Base-by-base conservation (phyloP, 2,113 vertebrate genomes). In the Nibea coibor region DNA sequence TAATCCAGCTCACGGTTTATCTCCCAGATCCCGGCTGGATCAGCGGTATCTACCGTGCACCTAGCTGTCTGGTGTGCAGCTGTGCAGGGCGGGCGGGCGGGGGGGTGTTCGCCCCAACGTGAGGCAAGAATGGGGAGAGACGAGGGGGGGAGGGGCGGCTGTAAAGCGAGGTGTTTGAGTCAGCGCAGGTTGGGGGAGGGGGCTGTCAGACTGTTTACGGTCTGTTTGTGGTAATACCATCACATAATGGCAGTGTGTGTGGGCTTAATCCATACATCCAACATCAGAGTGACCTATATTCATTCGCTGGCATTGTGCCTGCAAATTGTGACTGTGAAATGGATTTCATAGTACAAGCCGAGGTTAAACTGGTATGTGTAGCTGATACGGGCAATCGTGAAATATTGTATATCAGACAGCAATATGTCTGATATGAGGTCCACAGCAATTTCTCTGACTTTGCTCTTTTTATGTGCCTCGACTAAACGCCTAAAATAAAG, bases 201-300 rank as follows among this genome's bases (percentile, higher is more conserved):
- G 68, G 81, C 69, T 28, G 15, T 75, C 50, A 75, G 75, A 78
- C 74, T 80, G 83, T 82, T 88, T 74, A 78, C 76, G 39, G 61
- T 90, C 67, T 79, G 77, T 68, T 81, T 87, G 85, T n/a, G 53
- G 45, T 80, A 88, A 83, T 35, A 63, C 76, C 59, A 9, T 82
- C 79, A 69, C 80, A 76, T 83, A 56, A 75, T 80, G 76, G 35
- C 67, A 74, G 43, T 5, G 53, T 20, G 75, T 76, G 78, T 56
- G 76, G 59, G 75, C 31, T 83, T 81, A 71, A 82, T 88, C 56
- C 73, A 88, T 48, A 86, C 42, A 87, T 73, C 22, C 54, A 47
- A 77, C 82, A 66, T 62, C 62, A 69, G 59, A 53, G 42, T 48
- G 78, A 78, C 88, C 88, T 69, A 83, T 72, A 72, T 85, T 59